Percentiles rank a stretch among this genome's conserved stretches.
These are phyloP conservation scores for honey bee (Apis mellifera) DNA, from an alignment of 1,140 invertebrate genomes.

Conservation along the genomic window Amel_HAv3.1 CM009942.2:10051501-10052000, in stretches of 20 bases:
- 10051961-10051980: not conserved
- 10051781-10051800: slow-evolving; percentile 59
- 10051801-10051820: slow-evolving; percentile 40
- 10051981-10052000: not conserved
- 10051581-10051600: not conserved
- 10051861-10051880: slow-evolving; percentile 50
- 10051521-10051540: too few relatives aligned
- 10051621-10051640: not conserved
- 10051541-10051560: not conserved
- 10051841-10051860: slow-evolving; percentile 34
- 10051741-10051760: slow-evolving; percentile 36
- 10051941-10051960: not conserved
- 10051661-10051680: slow-evolving; percentile 22
- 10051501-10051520: too few relatives aligned
- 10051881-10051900: slow-evolving; percentile 34
- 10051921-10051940: slow-evolving; percentile 19
- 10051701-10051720: slow-evolving; percentile 46
- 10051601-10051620: not conserved
- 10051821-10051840: slow-evolving; percentile 50
- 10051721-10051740: slow-evolving; percentile 10
- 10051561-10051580: not conserved
- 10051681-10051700: slow-evolving; percentile 1
- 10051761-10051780: slow-evolving; percentile 59
- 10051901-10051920: not conserved
- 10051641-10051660: not conserved